Percentiles rank a stretch among this genome's conserved stretches.
Evolutionary conservation across 2,113 vertebrate species (phyloP).

Genomic region (Serilophus lunatus): DNA sequence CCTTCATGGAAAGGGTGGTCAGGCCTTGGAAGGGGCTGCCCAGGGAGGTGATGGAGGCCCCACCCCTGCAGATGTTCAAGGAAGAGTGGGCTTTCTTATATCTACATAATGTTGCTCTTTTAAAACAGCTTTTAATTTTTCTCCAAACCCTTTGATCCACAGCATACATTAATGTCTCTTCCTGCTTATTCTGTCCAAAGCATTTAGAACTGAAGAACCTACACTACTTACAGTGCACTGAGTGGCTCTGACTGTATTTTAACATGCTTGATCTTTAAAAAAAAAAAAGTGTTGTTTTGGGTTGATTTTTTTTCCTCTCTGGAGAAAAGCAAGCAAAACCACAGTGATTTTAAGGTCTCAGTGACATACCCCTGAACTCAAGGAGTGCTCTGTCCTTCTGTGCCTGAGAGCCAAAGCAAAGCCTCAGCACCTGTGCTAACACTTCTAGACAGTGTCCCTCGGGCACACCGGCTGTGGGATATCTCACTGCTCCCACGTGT

Average conservation of each 20-base stretch:
- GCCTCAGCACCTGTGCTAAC: not conserved
- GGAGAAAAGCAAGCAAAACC: not conserved
- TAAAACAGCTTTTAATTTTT: rapidly evolving
- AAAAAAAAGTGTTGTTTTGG: not conserved
- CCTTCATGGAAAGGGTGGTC: not conserved
- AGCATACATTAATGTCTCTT: not conserved
- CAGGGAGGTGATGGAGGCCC: not conserved
- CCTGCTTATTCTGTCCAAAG: not conserved
- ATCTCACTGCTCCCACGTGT: not conserved
- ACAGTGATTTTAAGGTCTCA: not conserved
- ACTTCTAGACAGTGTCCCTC: not conserved
- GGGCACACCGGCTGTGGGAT: not conserved
- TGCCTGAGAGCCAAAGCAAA: not conserved
- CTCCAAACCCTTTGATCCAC: not conserved
- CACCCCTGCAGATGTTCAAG: not conserved
- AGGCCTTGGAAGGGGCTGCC: not conserved
- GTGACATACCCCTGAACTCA: not conserved
- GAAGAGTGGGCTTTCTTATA: not conserved
- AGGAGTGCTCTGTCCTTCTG: not conserved
- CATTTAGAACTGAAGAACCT: not conserved
- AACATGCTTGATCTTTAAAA: not conserved
- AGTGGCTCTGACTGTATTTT: not conserved
- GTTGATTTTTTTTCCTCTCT: not conserved
- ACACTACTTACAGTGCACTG: not conserved
- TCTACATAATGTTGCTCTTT: not conserved